phyloP scores from a whole-genome alignment of 2,888 invertebrate species.

The Elysia crispata region DNA sequence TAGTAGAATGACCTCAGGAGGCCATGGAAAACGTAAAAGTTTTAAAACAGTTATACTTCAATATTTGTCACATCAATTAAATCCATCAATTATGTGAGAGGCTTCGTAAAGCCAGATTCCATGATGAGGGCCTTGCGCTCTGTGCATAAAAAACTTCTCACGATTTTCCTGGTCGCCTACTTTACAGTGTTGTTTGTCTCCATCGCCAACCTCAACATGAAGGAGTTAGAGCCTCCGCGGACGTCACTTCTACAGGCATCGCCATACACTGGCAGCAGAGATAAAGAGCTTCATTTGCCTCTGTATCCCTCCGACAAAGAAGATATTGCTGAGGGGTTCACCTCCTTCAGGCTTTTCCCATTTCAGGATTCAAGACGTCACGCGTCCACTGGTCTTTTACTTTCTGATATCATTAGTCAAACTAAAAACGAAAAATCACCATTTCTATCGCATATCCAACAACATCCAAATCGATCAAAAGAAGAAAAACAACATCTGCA shows the following conservation, averaged over 20 bases:
- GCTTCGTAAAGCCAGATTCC: not conserved
- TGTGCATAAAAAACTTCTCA: not conserved
- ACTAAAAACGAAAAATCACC: too few relatives aligned
- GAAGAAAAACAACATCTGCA: too few relatives aligned
- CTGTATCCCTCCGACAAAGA: not conserved
- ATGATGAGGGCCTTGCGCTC: too few relatives aligned
- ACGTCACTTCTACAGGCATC: slow-evolving; percentile 4
- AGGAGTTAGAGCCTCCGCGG: not conserved
- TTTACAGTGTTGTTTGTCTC: slow-evolving; percentile 21
- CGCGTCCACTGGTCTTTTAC: too few relatives aligned
- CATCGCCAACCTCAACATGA: not conserved
- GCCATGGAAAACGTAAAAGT: too few relatives aligned
- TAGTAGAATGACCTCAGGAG: too few relatives aligned
- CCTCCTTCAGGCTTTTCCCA: not conserved
- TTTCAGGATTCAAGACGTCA: not conserved
- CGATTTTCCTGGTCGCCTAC: slow-evolving; percentile 24
- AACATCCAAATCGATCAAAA: too few relatives aligned
- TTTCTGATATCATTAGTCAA: too few relatives aligned
- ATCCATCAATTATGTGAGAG: not conserved
- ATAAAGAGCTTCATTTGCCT: not conserved
- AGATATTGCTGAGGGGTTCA: not conserved
- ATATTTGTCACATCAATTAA: not conserved
- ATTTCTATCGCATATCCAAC: too few relatives aligned
- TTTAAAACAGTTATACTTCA: not conserved
- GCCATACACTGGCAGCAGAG: not conserved